Conservation (phyloP, 2,888 invertebrate species). For the Gastrophysa polygoni region DNA sequence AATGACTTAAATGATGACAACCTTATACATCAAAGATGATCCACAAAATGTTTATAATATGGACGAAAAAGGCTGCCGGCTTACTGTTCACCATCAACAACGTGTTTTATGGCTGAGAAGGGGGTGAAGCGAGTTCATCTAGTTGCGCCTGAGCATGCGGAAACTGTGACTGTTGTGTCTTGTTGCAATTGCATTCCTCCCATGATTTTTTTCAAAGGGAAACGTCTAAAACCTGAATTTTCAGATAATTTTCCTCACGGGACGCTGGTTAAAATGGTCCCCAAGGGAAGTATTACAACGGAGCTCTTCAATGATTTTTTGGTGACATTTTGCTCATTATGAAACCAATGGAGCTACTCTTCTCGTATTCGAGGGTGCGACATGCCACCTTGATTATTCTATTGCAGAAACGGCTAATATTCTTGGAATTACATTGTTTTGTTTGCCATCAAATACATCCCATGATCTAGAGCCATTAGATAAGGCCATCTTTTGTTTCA, state of each 20-base stretch:
- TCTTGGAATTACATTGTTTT: conserved; percentile 44
- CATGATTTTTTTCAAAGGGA: conserved; percentile 46
- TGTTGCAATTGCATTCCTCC: conserved; percentile 46
- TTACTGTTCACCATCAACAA: conserved; percentile 45
- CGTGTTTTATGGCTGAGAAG: conserved; percentile 41
- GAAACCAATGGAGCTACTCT: conserved; percentile 37
- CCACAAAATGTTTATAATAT: conserved; percentile 45
- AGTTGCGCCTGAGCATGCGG: conserved; percentile 45
- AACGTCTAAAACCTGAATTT: conserved; percentile 7
- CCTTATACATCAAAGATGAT: conserved; percentile 35
- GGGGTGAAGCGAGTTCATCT: conserved; percentile 45
- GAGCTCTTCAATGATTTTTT: conserved; percentile 31
- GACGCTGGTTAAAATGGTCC: conserved; percentile 35
- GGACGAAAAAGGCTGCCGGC: conserved; percentile 44
- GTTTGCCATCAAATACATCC: conserved; percentile 52
- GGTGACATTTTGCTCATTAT: conserved; percentile 42
- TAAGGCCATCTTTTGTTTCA: conserved; percentile 47
- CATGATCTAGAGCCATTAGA: conserved; percentile 52
- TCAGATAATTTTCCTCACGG: conserved; percentile 39
- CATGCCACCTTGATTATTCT: conserved; percentile 43
- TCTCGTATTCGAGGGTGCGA: conserved; percentile 48
- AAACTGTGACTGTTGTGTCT: conserved; percentile 47
- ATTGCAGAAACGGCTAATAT: conserved; percentile 45
- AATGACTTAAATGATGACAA: conserved; percentile 33
- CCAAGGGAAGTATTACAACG: conserved; percentile 45